Conservation (phyloP, 2,888 invertebrate genomes). For the Amblyjoppa fuscipennis region DNA sequence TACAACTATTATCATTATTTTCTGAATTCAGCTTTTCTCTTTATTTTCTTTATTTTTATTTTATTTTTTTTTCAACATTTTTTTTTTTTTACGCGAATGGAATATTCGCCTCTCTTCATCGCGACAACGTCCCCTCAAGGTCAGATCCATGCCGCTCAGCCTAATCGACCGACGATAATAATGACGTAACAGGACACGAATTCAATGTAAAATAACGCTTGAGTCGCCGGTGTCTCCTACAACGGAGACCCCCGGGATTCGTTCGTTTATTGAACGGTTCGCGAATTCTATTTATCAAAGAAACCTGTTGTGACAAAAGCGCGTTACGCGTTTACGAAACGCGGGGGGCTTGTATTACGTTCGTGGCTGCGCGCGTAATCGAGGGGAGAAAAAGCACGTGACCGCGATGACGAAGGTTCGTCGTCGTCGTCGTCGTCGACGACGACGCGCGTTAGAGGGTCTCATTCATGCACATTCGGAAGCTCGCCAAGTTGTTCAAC, state of each 20-base stretch:
- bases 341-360: not conserved
- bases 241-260: not conserved
- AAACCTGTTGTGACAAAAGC: not conserved
- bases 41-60: too few relatives aligned
- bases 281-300: not conserved
- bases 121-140: not conserved
- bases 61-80: too few relatives aligned
- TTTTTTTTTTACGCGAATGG: too few relatives aligned
- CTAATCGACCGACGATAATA: not conserved
- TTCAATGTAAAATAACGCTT: not conserved
- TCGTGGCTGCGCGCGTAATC: conserved; percentile 22
- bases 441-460: conserved; percentile 13
- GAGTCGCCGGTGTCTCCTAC: not conserved
- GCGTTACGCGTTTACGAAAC: not conserved
- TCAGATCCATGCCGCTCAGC: too few relatives aligned
- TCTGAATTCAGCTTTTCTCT: too few relatives aligned
- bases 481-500: conserved; percentile 55
- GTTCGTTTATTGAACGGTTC: not conserved
- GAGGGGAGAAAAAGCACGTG: conserved; percentile 24
- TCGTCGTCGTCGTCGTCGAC: not conserved
- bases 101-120: too few relatives aligned
- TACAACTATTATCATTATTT: too few relatives aligned
- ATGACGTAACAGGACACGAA: not conserved
- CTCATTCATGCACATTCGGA: conserved; percentile 49
- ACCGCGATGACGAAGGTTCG: conserved; percentile 29